Conservation (phyloP, 2,888 invertebrate species). For the Odontocerum albicorne region DNA sequence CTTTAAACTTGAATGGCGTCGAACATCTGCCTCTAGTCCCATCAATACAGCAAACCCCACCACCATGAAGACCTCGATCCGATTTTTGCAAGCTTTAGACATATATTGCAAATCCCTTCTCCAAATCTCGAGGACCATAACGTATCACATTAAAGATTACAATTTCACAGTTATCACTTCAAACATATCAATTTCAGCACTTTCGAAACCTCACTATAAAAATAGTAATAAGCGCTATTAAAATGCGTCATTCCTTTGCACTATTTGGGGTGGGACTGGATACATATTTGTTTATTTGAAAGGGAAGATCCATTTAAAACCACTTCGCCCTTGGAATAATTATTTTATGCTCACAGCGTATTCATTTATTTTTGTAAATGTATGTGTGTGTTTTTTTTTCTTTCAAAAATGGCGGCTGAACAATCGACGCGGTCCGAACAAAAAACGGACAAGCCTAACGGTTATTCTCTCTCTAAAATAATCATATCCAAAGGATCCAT, state of each 20-base stretch:
- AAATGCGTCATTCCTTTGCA: slow-evolving; percentile 26
- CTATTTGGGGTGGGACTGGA: slow-evolving; percentile 26
- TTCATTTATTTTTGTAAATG: slow-evolving; percentile 3
- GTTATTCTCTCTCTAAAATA: slow-evolving; percentile 24
- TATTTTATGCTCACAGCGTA: slow-evolving; percentile 29
- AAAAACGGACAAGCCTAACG: slow-evolving; percentile 28
- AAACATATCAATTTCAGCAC: slow-evolving; percentile 17
- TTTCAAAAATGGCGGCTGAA: slow-evolving; percentile 18
- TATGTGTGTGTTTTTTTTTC: slow-evolving; percentile 4
- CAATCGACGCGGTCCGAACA: slow-evolving; percentile 8
- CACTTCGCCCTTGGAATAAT: slow-evolving; percentile 26
- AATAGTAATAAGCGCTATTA: no score
- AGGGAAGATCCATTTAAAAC: slow-evolving; percentile 19
- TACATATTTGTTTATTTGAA: slow-evolving; percentile 14
- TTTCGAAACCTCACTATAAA: no score
- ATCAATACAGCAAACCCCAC: no score
- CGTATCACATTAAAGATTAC: no score
- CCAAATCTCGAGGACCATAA: no score
- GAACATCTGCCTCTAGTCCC: no score
- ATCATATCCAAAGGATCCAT: slow-evolving; percentile 23
- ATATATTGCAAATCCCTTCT: no score
- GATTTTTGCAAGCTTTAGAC: no score
- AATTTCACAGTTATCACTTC: slow-evolving; percentile 23
- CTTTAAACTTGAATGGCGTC: no score
- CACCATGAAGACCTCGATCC: no score